Conservation (phyloP, 2,113 vertebrate species). For the Neodon shergylaensis region DNA sequence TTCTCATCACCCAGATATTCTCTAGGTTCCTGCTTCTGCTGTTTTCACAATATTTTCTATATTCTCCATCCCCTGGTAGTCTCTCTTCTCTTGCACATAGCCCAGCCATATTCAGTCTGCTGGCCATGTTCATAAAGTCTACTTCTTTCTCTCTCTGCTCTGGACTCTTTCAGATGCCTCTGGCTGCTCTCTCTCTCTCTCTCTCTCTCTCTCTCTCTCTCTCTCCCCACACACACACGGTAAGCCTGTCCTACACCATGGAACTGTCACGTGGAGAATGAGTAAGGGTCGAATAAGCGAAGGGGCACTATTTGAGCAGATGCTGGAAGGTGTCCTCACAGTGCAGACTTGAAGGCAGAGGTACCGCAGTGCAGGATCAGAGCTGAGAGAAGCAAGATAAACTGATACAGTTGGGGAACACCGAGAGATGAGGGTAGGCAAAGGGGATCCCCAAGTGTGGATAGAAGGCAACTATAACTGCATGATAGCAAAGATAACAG, state of each 20-base stretch:
- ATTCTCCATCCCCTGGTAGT: too few species aligned
- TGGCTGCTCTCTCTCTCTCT: not conserved
- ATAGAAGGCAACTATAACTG: not conserved
- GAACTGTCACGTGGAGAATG: not conserved
- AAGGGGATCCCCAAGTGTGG: not conserved
- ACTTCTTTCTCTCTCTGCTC: not conserved
- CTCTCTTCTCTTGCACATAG: not conserved
- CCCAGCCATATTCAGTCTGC: not conserved
- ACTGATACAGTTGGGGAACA: not conserved
- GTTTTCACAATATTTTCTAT: not conserved
- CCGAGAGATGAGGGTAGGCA: not conserved
- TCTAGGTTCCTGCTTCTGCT: not conserved
- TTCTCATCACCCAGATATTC: not conserved
- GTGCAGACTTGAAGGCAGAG: accelerated
- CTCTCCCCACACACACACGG: not conserved
- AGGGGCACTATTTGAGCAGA: not conserved
- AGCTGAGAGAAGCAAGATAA: accelerated
- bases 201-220: not conserved
- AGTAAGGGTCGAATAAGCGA: not conserved
- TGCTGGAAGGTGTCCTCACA: not conserved
- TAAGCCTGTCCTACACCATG: not conserved
- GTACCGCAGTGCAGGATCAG: accelerated
- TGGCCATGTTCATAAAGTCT: not conserved
- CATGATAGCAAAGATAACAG: not conserved
- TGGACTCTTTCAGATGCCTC: too few species aligned